A percentile compares a stretch with the other conserved stretches of the same genome.
These are phyloP conservation scores for Halcyon smyrnensis DNA, from an alignment of 2,797 vertebrate genomes.

Conservation along the genomic window DNA sequence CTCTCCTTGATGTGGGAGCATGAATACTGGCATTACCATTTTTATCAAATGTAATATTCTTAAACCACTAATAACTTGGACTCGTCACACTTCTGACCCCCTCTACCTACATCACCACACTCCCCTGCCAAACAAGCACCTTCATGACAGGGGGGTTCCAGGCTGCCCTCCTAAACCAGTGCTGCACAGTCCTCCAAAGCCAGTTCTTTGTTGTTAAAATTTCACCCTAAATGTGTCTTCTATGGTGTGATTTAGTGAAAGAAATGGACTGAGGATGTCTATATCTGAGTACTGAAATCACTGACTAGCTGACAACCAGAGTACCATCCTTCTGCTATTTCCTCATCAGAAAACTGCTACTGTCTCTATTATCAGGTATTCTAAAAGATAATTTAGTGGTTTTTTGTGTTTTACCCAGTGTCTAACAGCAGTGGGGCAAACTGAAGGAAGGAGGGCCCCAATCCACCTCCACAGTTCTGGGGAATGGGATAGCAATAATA, in stretches of 20 bases:
- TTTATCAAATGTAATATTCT: not conserved
- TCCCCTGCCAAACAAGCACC: not conserved
- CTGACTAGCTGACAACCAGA: not conserved
- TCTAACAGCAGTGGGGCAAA: not conserved
- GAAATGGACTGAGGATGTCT: rapidly evolving
- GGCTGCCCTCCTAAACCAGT: not conserved
- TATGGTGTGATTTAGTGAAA: not conserved
- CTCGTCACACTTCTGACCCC: not conserved
- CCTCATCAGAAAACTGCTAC: not conserved
- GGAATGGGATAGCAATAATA: not conserved
- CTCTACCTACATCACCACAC: not conserved
- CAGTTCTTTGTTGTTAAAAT: not conserved
- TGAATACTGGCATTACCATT: not conserved
- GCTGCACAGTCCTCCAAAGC: not conserved
- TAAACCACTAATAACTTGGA: not conserved
- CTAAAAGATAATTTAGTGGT: not conserved
- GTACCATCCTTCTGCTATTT: not conserved
- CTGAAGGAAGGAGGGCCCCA: not conserved
- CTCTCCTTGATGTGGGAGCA: not conserved
- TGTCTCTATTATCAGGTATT: not conserved
- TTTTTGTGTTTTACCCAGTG: not conserved
- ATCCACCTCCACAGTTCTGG: not conserved
- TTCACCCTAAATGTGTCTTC: not conserved
- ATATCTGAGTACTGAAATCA: not conserved
- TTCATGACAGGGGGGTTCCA: rapidly evolving